phyloP scores from a whole-genome alignment of 2,113 vertebrate species.

The Strix uralensis region DNA sequence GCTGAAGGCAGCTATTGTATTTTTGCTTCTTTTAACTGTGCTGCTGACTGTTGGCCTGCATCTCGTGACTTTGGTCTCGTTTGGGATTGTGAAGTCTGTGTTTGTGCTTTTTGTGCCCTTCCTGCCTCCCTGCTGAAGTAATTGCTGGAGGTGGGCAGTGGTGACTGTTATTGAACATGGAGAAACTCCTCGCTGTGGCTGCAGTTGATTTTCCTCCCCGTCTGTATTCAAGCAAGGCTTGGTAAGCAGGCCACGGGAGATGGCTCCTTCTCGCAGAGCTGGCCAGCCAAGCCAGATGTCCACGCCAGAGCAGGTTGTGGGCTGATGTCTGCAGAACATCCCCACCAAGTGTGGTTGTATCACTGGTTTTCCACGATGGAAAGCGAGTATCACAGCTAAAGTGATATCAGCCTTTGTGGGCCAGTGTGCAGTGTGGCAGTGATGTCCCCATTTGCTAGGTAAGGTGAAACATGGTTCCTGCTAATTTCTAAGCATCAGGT shows the following conservation, averaged over 20 bases:
- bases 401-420: not conserved
- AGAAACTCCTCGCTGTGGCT: not conserved
- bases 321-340: not conserved
- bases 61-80: rapidly evolving
- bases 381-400: not conserved
- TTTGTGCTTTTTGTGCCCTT: not conserved
- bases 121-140: not conserved
- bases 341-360: not conserved
- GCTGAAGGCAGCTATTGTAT: not conserved
- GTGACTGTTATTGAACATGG: not conserved
- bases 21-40: not conserved
- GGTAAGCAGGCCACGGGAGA: not conserved
- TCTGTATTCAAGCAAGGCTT: too few relatives aligned
- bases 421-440: not conserved
- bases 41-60: not conserved
- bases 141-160: not conserved
- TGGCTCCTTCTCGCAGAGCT: not conserved
- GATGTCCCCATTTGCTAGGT: rapidly evolving
- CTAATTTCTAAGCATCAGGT: not conserved
- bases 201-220: not conserved
- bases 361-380: not conserved
- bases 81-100: not conserved
- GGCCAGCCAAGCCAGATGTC: not conserved
- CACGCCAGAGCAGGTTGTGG: not conserved
- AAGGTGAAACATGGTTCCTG: not conserved